phyloP scores from a whole-genome alignment of 2,888 invertebrate species.

The Cephus runcator region DNA sequence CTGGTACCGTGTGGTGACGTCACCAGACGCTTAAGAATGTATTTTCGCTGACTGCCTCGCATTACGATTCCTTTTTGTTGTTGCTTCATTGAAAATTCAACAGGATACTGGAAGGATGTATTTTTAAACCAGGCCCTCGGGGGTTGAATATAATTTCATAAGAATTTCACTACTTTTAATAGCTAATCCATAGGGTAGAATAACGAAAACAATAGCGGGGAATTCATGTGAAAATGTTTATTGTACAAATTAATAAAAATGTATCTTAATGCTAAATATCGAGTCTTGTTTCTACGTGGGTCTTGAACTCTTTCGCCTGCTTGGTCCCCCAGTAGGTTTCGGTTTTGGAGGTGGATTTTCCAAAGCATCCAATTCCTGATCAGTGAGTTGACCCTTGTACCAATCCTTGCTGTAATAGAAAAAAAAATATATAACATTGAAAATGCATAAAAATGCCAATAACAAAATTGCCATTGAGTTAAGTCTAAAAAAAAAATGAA shows the following conservation, averaged over 20 bases:
- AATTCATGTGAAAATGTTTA: background rate
- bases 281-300: slow-evolving; percentile 52
- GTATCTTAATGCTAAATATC: background rate
- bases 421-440: background rate
- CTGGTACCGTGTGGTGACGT: slow-evolving; percentile 15
- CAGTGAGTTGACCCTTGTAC: slow-evolving; percentile 88
- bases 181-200: background rate
- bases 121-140: background rate
- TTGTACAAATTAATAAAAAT: slow-evolving; percentile 28
- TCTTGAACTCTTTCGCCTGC: slow-evolving; percentile 65
- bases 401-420: slow-evolving; percentile 79
- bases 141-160: background rate
- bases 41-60: background rate
- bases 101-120: background rate
- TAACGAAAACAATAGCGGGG: background rate
- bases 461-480: background rate
- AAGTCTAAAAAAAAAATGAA: background rate
- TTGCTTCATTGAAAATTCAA: background rate
- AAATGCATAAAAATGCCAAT: background rate
- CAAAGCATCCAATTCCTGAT: slow-evolving; percentile 80
- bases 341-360: slow-evolving; percentile 81
- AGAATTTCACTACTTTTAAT: background rate
- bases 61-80: background rate
- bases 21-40: slow-evolving; percentile 8
- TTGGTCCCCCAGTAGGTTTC: slow-evolving; percentile 68